phyloP scores from a whole-genome alignment of 2,797 vertebrate species.

The Babyrousa celebensis region DNA sequence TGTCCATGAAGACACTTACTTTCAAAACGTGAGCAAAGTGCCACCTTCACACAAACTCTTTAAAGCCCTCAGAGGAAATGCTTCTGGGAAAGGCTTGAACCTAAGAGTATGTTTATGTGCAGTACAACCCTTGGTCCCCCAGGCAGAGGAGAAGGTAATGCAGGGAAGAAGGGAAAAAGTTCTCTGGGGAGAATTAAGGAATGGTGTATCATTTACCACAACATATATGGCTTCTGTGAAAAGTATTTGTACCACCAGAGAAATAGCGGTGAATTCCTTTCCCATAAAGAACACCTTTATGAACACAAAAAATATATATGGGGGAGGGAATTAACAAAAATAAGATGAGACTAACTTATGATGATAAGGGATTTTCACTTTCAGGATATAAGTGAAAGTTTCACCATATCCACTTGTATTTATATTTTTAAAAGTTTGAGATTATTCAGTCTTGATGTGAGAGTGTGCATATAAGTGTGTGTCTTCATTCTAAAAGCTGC shows the following conservation, averaged over 20 bases:
- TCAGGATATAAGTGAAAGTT: neutral
- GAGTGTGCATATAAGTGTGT: fast-evolving
- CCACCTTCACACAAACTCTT: conserved; percentile 59
- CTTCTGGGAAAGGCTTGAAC: conserved; percentile 1
- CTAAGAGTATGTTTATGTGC: fast-evolving
- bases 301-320: neutral
- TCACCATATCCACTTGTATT: neutral
- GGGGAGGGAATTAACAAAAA: neutral
- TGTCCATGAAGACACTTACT: conserved; percentile 83
- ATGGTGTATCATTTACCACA: neutral
- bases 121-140: fast-evolving
- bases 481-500: neutral
- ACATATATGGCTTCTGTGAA: neutral
- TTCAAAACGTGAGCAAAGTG: conserved; percentile 80
- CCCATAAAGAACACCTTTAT: neutral
- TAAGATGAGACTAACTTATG: too few species aligned
- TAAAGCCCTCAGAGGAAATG: conserved; percentile 72
- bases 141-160: fast-evolving
- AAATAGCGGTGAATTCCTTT: neutral
- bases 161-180: neutral
- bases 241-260: neutral
- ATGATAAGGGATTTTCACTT: neutral
- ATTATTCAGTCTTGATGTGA: neutral
- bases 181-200: too few species aligned
- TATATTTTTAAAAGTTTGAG: neutral